A percentile compares a stretch with the other conserved stretches of the same genome.
phyloP scores from a whole-genome alignment of 2,113 vertebrate genomes.

The Ptilonorhynchus violaceus region DNA sequence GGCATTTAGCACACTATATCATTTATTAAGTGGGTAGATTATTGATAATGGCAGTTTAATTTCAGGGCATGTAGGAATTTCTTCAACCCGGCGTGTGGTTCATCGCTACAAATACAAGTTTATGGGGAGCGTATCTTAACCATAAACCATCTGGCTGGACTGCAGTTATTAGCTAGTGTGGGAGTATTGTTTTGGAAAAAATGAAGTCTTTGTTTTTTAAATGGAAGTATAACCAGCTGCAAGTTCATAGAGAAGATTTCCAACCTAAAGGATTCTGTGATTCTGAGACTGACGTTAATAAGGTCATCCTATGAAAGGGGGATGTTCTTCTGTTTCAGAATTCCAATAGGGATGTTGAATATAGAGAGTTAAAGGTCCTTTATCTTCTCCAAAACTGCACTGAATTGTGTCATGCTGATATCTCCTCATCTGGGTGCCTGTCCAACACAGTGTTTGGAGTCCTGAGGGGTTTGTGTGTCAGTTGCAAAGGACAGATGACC shows the following conservation, averaged over 20 bases:
- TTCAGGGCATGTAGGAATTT: neutral
- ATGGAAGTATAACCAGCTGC: constrained; percentile 32
- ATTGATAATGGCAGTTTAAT: constrained; percentile 38
- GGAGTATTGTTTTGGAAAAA: constrained; percentile 50
- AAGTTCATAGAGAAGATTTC: neutral
- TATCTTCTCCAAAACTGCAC: neutral
- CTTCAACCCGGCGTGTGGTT: neutral
- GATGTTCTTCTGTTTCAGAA: neutral
- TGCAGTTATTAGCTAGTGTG: neutral
- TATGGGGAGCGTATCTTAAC: neutral
- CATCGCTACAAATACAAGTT: neutral
- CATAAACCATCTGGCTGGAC: neutral
- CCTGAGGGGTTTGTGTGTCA: neutral
- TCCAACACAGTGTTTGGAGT: neutral
- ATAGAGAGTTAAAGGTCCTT: neutral
- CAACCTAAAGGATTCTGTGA: neutral
- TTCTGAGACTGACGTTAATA: neutral
- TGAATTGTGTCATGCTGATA: neutral
- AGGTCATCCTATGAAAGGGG: neutral
- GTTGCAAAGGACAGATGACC: neutral
- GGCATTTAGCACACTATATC: neutral
- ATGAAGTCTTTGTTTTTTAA: constrained; percentile 18
- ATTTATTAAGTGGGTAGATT: constrained; percentile 43
- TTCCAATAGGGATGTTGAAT: neutral
- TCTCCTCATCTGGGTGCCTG: neutral